A percentile compares a stretch with the other conserved stretches of the same genome.
Conservation (phyloP, 2,888 invertebrate species). For the Protophormia terraenovae region DNA sequence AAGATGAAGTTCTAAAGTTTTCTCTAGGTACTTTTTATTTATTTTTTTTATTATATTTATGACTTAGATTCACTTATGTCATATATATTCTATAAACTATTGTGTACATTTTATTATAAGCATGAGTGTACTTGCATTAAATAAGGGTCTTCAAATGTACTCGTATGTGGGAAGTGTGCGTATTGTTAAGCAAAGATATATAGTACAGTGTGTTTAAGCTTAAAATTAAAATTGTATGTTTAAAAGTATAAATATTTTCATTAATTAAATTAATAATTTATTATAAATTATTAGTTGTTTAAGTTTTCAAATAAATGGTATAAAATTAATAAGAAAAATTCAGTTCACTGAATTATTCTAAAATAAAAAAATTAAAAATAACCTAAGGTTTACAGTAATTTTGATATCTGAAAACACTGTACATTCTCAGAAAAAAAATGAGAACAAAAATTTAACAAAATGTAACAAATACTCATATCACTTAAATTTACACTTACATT, state of each 20-base stretch:
- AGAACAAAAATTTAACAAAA: constrained; percentile 31
- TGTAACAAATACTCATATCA: constrained; percentile 53
- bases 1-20: too few relatives aligned
- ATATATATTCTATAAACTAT: too few relatives aligned
- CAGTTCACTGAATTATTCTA: too few relatives aligned
- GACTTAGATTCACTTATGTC: too few relatives aligned
- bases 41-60: too few relatives aligned
- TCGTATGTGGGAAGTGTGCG: constrained; percentile 2
- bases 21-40: too few relatives aligned
- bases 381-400: too few relatives aligned
- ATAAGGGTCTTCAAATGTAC: not conserved
- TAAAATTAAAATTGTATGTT: not conserved
- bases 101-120: too few relatives aligned
- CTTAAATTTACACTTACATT: constrained; percentile 46
- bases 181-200: not conserved
- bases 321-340: too few relatives aligned
- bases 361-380: too few relatives aligned
- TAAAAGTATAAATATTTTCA: too few relatives aligned
- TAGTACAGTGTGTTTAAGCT: constrained; percentile 13
- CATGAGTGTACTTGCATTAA: not conserved
- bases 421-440: constrained; percentile 18
- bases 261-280: not conserved
- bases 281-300: not conserved
- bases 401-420: constrained; percentile 41
- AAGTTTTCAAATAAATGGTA: too few relatives aligned